phyloP scores from a whole-genome alignment of 2,113 vertebrate species.

The Vireo altiloquus region DNA sequence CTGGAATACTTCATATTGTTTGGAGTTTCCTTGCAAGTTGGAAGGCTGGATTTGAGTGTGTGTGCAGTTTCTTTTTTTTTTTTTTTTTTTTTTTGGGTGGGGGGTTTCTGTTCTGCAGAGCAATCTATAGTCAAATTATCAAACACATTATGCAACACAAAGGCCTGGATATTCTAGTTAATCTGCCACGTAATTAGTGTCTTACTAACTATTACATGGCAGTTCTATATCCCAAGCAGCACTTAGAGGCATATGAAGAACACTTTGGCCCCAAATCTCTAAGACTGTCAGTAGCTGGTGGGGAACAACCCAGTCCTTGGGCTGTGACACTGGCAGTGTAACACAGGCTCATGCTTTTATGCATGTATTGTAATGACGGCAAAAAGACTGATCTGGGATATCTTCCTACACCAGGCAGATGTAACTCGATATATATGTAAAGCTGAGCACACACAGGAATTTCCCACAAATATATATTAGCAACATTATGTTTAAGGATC shows the following conservation, averaged over 20 bases:
- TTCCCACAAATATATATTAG: not conserved
- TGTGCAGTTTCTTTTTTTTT: not conserved
- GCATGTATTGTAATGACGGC: not conserved
- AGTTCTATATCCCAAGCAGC: not conserved
- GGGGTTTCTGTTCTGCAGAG: not conserved
- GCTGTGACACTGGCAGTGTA: not conserved
- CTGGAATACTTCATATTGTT: not conserved
- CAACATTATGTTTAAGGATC: not conserved
- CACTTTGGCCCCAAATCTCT: not conserved
- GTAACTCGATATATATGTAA: not conserved
- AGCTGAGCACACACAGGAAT: not conserved
- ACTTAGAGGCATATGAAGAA: not conserved
- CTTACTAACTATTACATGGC: not conserved
- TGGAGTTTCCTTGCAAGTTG: not conserved
- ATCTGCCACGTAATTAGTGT: not conserved
- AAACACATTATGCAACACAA: not conserved
- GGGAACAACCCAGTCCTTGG: not conserved
- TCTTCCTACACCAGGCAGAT: not conserved
- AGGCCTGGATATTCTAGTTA: not conserved
- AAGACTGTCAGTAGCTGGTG: not conserved
- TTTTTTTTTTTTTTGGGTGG: not conserved
- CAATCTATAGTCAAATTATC: not conserved
- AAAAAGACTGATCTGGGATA: not conserved
- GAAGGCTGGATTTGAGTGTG: not conserved
- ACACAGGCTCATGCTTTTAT: fast-evolving